Evolutionary conservation across 2,797 vertebrate genomes (phyloP).

Genomic region (Mallotus villosus): DNA sequence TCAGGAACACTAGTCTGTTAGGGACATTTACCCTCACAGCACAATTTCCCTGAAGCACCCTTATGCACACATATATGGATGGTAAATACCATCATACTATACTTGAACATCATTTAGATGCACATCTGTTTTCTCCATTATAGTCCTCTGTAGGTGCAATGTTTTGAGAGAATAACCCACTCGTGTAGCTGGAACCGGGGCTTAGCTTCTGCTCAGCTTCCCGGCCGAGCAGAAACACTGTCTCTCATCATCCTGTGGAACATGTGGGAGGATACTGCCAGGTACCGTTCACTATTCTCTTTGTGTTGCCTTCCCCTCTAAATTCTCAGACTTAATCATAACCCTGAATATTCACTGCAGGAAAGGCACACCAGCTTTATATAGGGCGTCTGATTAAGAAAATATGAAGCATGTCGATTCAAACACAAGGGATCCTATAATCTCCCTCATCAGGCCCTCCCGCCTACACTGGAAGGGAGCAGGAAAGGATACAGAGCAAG

Average conservation of each 20-base stretch:
- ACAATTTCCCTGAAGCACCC: slow-evolving; percentile 7
- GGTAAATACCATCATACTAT: slow-evolving; percentile 1
- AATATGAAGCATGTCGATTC: slow-evolving; percentile 55
- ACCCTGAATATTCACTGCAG: slow-evolving; percentile 54
- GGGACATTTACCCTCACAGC: not conserved
- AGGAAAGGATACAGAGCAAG: slow-evolving; percentile 23
- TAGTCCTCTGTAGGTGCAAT: slow-evolving; percentile 15
- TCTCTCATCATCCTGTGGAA: slow-evolving; percentile 7
- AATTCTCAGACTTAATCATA: slow-evolving; percentile 46
- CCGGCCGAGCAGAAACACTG: slow-evolving; percentile 16
- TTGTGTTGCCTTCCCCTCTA: slow-evolving; percentile 29
- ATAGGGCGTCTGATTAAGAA: slow-evolving; percentile 61
- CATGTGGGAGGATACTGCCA: slow-evolving; percentile 32
- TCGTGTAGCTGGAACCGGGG: slow-evolving; percentile 20
- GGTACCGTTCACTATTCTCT: slow-evolving; percentile 36
- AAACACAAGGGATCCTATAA: slow-evolving; percentile 42
- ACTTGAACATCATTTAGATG: not conserved
- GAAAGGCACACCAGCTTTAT: slow-evolving; percentile 48
- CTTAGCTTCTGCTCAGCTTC: slow-evolving; percentile 23
- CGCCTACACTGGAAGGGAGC: slow-evolving; percentile 15
- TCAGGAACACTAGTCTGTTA: not conserved
- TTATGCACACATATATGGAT: not conserved
- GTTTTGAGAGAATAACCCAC: slow-evolving; percentile 13
- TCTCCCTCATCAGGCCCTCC: slow-evolving; percentile 35
- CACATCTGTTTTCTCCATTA: slow-evolving; percentile 18